These are phyloP conservation scores for Siniperca scherzeri DNA, from an alignment of 2,797 vertebrate species.

Conservation along the genomic window DNA sequence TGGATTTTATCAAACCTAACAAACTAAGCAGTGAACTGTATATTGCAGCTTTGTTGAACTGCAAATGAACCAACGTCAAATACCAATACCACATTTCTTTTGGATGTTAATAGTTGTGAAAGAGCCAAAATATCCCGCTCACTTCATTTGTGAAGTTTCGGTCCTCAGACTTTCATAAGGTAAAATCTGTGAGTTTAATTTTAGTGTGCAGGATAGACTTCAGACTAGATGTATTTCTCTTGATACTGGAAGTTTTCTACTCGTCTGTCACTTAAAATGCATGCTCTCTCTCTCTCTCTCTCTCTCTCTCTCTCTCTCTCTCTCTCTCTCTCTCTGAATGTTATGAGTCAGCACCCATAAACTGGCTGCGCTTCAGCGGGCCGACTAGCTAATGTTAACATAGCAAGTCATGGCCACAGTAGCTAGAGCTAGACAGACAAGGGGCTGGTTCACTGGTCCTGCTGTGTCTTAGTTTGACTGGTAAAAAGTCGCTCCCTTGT, in stretches of 20 bases:
- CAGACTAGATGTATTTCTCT: background rate
- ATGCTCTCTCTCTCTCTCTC: background rate
- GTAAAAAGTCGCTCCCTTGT: background rate
- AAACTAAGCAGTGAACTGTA: background rate
- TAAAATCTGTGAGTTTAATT: slow-evolving; percentile 7
- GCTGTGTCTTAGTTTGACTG: background rate
- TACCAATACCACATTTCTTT: too few species aligned
- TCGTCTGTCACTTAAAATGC: background rate
- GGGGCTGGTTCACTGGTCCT: background rate
- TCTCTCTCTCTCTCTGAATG: background rate
- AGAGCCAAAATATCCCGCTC: background rate
- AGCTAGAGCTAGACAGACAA: background rate
- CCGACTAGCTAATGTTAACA: background rate
- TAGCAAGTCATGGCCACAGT: background rate
- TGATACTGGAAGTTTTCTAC: background rate
- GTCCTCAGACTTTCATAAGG: background rate
- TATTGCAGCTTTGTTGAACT: background rate
- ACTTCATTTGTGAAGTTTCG: background rate
- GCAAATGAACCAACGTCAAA: background rate
- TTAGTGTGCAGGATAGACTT: background rate
- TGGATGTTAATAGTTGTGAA: too few species aligned
- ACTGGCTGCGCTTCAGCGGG: background rate
- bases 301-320: background rate
- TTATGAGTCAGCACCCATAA: background rate
- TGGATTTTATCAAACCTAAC: background rate